Evolutionary conservation across 2,888 invertebrate genomes (phyloP).

Genomic region (Julus scanicus): DNA sequence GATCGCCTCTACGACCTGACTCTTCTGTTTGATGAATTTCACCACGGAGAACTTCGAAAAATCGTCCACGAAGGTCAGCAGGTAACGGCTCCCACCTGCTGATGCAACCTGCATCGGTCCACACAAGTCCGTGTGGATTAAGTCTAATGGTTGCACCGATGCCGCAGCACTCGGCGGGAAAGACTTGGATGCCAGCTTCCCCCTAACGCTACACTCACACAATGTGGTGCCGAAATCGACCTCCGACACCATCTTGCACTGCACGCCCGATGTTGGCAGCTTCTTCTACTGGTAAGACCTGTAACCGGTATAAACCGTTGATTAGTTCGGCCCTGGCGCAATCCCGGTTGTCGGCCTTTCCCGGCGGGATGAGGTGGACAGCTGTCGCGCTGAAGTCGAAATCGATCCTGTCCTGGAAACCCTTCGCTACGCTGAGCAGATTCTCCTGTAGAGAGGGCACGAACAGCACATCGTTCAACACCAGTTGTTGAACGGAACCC

Average conservation of each 20-base stretch:
- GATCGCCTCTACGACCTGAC: neutral
- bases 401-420: neutral
- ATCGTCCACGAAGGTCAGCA: neutral
- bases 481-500: too few species aligned
- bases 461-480: neutral
- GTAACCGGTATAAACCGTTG: neutral
- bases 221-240: neutral
- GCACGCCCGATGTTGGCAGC: neutral
- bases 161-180: neutral
- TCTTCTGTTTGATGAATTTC: neutral
- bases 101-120: neutral
- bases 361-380: neutral
- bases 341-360: neutral
- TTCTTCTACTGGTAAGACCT: neutral
- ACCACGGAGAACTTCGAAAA: neutral
- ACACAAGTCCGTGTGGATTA: neutral
- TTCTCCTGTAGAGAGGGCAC: neutral
- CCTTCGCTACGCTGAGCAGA: neutral
- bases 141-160: too few species aligned
- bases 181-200: neutral
- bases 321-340: neutral
- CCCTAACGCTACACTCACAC: neutral
- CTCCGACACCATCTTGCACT: neutral
- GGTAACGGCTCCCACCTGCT: neutral
- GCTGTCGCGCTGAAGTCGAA: neutral